These are phyloP conservation scores for Zonitis immaculata DNA, from an alignment of 2,888 invertebrate species.

Conservation along the genomic window DNA sequence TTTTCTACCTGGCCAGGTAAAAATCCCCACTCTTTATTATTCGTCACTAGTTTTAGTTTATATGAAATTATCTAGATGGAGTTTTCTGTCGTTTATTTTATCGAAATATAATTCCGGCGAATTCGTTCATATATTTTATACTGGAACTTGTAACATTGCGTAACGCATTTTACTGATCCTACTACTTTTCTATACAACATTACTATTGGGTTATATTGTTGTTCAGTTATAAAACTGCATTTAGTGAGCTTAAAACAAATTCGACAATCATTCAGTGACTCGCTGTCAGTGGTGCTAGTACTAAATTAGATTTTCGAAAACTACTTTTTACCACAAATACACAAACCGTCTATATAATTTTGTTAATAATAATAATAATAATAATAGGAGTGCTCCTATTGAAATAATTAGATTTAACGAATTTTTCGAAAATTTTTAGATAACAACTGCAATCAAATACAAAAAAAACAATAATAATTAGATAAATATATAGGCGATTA, in stretches of 20 bases:
- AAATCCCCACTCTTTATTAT: background rate
- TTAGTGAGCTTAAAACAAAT: background rate
- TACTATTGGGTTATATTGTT: background rate
- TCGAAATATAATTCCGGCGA: constrained; percentile 3
- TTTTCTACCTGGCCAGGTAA: constrained; percentile 16
- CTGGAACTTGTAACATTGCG: constrained; percentile 25
- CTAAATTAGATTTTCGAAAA: background rate
- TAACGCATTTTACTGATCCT: constrained; percentile 28
- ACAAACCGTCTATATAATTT: background rate
- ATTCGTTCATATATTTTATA: background rate
- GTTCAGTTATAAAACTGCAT: background rate
- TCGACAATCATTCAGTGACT: background rate
- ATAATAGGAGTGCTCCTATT: too few species aligned
- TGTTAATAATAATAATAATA: too few species aligned
- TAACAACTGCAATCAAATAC: background rate
- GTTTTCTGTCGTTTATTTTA: background rate
- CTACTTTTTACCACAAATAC: background rate
- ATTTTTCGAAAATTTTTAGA: background rate
- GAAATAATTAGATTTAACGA: too few species aligned
- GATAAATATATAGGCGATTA: background rate
- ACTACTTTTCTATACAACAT: background rate
- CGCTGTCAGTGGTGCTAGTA: background rate
- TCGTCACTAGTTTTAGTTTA: constrained; percentile 3
- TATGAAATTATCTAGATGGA: constrained; percentile 11
- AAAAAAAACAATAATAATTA: too few species aligned